phyloP scores from a whole-genome alignment of 2,888 invertebrate genomes.

The Caenorhabditis virilis region DNA sequence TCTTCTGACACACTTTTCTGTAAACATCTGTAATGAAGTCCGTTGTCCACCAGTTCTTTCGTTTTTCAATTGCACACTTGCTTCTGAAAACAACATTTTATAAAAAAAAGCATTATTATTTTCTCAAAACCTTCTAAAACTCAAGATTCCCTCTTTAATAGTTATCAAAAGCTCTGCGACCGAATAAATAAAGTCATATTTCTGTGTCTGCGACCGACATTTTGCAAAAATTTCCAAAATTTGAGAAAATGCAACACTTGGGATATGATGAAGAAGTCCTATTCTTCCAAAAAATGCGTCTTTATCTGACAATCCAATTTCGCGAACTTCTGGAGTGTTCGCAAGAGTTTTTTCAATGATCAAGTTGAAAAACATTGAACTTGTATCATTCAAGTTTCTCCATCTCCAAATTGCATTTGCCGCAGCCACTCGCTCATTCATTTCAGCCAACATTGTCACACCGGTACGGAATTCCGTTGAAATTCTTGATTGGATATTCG shows the following conservation, averaged over 20 bases:
- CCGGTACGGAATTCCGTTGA: conserved; percentile 2
- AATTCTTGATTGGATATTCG: background rate
- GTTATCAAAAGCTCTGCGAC: conserved; percentile 18
- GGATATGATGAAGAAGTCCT: conserved; percentile 20
- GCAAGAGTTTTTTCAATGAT: conserved; percentile 15
- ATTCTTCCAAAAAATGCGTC: conserved; percentile 28
- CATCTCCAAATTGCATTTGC: conserved; percentile 22
- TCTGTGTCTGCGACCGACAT: conserved; percentile 5
- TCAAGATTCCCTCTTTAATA: conserved; percentile 17
- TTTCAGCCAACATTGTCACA: conserved; percentile 11
- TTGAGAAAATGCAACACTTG: conserved; percentile 16
- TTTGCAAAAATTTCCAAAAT: conserved; percentile 5
- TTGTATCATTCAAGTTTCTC: conserved; percentile 10
- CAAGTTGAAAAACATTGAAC: conserved; percentile 15
- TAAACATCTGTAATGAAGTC: conserved; percentile 15
- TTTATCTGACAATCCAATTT: conserved; percentile 25
- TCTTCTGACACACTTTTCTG: conserved; percentile 5
- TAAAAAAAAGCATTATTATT: background rate
- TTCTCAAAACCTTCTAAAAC: conserved; percentile 26
- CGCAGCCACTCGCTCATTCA: conserved; percentile 24
- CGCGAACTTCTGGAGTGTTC: conserved; percentile 16
- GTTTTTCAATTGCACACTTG: conserved; percentile 7
- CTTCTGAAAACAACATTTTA: conserved; percentile 16
- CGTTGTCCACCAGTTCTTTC: conserved; percentile 28
- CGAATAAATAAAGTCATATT: conserved; percentile 20